Evolutionary conservation across 2,797 vertebrate species (phyloP), one percentile per base, ranked within the genome.

Genomic region (Austrolebias charrua): DNA sequence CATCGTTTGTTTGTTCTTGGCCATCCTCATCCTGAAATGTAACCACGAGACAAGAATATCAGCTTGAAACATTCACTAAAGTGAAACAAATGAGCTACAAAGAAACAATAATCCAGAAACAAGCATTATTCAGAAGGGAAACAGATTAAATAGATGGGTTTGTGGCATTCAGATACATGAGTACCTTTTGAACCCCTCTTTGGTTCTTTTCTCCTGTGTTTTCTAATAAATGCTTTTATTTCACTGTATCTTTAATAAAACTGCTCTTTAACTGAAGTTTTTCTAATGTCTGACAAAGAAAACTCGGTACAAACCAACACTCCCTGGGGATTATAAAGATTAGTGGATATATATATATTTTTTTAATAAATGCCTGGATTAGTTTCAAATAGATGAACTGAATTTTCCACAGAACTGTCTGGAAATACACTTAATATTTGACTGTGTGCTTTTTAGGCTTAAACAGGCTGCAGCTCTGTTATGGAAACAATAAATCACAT

Each of bases 1-100:
- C 93, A 71, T 91, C 73, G 38, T 77, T 87, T 29, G 73, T 79
- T 71, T 79, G 73, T 67, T 92, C 90, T 58, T 90, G 67, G 57
- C 88, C 87, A n/a, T 88, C 89, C 55, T 90, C 82, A 47, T 55
- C 85, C 93, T 94, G 53, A 19, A 83, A 86, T 13, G 18, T 15
- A 16, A 38, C 10, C 29, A 79, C 63, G 79, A 71, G 33, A 76
- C n/a, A 67, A 66, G 2, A 28, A 18, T 0, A 49, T 84, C 42
- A 58, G 20, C 59, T 48, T 4, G 16, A 46, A 4, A 13, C 38
- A 13, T 13, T 45, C 47, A 48, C 0, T 28, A 2, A 62, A 64
- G 52, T 46, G 40, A 29, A 15, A 29, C 28, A 55, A 52, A 0
- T 13, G 31, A 28, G 31, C 16, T 53, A 47, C 3, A 42, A 28